A percentile compares a stretch with the other conserved stretches of the same genome.
phyloP scores from a whole-genome alignment of 2,888 invertebrate species.

The Ypsolopha scabrella region DNA sequence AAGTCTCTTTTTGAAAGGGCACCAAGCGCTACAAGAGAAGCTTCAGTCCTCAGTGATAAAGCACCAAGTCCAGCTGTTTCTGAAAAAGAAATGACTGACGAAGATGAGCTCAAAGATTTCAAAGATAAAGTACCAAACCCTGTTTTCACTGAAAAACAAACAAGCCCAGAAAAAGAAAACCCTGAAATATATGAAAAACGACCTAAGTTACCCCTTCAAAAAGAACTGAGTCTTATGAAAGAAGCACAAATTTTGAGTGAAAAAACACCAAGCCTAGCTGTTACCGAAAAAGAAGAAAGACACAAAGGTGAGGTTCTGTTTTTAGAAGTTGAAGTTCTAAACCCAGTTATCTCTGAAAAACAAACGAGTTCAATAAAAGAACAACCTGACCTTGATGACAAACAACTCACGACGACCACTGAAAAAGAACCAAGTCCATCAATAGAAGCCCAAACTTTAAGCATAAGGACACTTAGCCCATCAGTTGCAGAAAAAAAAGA shows the following conservation, averaged over 20 bases:
- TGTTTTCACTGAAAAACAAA: not conserved
- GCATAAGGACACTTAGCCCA: not conserved
- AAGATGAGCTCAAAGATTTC: not conserved
- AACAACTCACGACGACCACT: not conserved
- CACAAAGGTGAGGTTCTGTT: not conserved
- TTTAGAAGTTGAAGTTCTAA: not conserved
- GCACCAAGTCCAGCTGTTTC: not conserved
- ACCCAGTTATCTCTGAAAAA: not conserved
- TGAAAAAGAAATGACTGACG: not conserved
- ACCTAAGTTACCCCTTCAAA: too few species aligned
- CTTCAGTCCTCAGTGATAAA: not conserved
- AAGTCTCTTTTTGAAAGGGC: too few species aligned
- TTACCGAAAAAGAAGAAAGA: not conserved
- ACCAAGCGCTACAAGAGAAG: not conserved
- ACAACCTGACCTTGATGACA: not conserved
- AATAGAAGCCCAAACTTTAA: not conserved
- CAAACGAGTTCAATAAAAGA: not conserved
- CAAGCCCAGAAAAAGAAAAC: not conserved
- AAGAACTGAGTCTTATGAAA: too few species aligned
- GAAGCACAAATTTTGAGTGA: not conserved
- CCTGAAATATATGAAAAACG: too few species aligned
- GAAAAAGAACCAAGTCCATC: not conserved
- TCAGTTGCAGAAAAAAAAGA: not conserved
- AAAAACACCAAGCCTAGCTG: not conserved
- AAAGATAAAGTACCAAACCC: not conserved